Conservation (phyloP, 2,113 vertebrate species). For the Brienomyrus longianalis region DNA sequence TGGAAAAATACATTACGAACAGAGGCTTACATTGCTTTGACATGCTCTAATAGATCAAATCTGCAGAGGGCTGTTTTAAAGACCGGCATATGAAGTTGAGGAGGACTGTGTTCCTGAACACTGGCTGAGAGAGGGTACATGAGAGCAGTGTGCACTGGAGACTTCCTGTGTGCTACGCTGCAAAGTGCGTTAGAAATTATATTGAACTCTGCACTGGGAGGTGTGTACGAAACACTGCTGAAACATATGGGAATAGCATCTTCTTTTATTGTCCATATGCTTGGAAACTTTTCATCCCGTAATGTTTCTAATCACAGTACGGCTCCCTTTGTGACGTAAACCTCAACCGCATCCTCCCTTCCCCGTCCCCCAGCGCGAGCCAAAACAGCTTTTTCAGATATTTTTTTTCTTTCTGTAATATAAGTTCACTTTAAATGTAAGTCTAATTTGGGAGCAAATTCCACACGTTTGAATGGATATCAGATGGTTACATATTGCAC, state of each 20-base stretch:
- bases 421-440: background rate
- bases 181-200: background rate
- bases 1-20: background rate
- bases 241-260: slow-evolving; percentile 5
- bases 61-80: background rate
- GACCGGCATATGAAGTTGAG: background rate
- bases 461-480: background rate
- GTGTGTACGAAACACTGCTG: background rate
- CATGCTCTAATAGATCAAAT: background rate
- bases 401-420: background rate
- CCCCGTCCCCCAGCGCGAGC: background rate
- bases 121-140: background rate
- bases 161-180: background rate
- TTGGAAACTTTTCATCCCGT: background rate
- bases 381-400: background rate
- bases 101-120: background rate
- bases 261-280: slow-evolving; percentile 2
- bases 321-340: slow-evolving; percentile 2
- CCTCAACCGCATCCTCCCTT: background rate
- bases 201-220: background rate
- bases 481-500: background rate
- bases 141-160: background rate
- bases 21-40: background rate
- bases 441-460: background rate
- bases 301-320: background rate